phyloP scores from a whole-genome alignment of 2,888 invertebrate species.

The Melanchra persicariae region DNA sequence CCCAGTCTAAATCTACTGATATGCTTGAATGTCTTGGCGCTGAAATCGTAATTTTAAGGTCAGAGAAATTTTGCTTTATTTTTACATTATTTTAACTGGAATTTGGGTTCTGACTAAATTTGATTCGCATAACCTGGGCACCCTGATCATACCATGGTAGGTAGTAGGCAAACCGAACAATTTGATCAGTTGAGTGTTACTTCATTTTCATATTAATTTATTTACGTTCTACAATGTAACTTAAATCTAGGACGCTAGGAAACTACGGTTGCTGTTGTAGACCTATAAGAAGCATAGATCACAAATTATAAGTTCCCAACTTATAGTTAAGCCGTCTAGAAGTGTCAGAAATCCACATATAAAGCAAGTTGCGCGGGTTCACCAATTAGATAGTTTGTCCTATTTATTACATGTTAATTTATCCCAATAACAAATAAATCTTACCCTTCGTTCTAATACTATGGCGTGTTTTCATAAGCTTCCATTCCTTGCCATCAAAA shows the following conservation, averaged over 20 bases:
- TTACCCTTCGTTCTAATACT: constrained; percentile 21
- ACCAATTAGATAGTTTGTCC: too few species aligned
- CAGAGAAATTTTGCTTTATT: neutral
- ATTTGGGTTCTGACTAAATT: neutral
- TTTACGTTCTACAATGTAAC: neutral
- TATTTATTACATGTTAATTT: too few species aligned
- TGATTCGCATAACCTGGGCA: neutral
- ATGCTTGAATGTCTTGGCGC: constrained; percentile 16
- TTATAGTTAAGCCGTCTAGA: neutral
- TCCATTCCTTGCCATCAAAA: constrained; percentile 60
- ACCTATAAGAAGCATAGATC: too few species aligned
- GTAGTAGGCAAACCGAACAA: neutral
- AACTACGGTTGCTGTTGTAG: too few species aligned
- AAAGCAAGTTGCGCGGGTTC: neutral
- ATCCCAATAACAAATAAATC: neutral
- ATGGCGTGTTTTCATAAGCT: constrained; percentile 24
- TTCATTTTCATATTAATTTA: neutral
- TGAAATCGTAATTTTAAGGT: constrained; percentile 34
- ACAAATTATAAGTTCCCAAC: neutral
- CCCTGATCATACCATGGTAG: neutral
- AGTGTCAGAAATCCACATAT: too few species aligned
- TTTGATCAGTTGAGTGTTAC: neutral
- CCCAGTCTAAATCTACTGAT: constrained; percentile 13
- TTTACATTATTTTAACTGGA: too few species aligned
- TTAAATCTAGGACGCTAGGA: too few species aligned